Base-by-base conservation (phyloP, 1,140 invertebrate genomes). In the Subanguina moxae region DNA sequence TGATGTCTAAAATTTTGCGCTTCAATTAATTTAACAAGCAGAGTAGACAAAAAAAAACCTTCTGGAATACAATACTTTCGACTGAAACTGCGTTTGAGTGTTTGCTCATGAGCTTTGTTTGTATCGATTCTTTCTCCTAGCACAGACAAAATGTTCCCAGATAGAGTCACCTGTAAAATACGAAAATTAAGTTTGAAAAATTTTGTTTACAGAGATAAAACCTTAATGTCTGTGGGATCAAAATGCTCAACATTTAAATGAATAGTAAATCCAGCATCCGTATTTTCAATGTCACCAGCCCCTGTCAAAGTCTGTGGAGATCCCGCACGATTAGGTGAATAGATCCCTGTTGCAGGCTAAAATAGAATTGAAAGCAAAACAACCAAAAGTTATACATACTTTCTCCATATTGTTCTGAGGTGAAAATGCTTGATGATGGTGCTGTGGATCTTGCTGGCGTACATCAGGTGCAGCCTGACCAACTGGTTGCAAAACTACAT, bases 201-300 rank as follows among this genome's bases (percentile, higher is more conserved):
- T 5, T 38, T 38, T 38, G 3, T 38, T 38, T 38, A 5, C 11
- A 38, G 32, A 38, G 32, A 38, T 38, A 38, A 38, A 27, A 43
- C 62, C 27, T 64, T 64, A 19, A 67, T 67, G 23, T 67, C 65
- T 57, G 71, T 67, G 5, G 65, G 46, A 1, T 69, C 46, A 43
- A 67, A 67, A 57, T 67, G 65, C 32, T 69, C 28, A 8, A 67
- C 65, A 38, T 67, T 56, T 17, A 67, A 38, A 27, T 42, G 65
- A 57, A 67, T 67, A 17, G 65, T 67, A 23, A 67, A 67, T 1
- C 65, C 65, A 30, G 27, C 68, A 19, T 67, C 65, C 8, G 65
- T 67, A 21, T 67, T 67, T 21, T 67, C 25, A 38, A 69, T 69
- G 28, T 67, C 65, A 5, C 65, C 65, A 11, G 25, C 65, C 1